A percentile compares a stretch with the other conserved stretches of the same genome.
Conservation (phyloP, 2,797 vertebrate genomes). For the Ptychadena robeensis region DNA sequence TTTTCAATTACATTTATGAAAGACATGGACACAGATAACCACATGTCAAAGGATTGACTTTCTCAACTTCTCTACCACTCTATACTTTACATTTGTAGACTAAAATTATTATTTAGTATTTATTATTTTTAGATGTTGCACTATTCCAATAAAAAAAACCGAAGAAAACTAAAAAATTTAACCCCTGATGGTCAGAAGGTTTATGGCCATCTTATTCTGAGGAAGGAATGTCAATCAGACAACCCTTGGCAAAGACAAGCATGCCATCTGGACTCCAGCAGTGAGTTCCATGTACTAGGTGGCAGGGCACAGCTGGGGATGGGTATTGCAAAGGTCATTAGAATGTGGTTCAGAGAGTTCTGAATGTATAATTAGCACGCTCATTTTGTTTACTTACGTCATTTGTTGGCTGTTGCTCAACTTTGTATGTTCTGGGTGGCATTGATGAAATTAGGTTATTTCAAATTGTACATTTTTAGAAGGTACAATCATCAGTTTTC, state of each 20-base stretch:
- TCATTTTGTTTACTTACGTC: conserved; percentile 27
- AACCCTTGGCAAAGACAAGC: conserved; percentile 43
- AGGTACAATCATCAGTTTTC: too few species aligned
- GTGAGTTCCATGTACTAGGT: conserved; percentile 22
- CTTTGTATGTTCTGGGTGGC: too few species aligned
- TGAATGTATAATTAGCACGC: conserved; percentile 26
- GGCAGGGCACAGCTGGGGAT: conserved; percentile 40
- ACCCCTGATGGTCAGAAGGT: neutral
- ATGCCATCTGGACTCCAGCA: conserved; percentile 50
- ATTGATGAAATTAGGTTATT: too few species aligned
- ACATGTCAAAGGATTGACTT: neutral
- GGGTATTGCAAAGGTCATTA: conserved; percentile 31
- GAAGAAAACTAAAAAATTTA: neutral
- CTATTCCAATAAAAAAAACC: neutral
- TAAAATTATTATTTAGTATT: neutral
- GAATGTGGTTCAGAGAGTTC: neutral
- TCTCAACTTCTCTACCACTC: neutral
- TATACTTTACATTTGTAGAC: neutral
- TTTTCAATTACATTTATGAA: too few species aligned
- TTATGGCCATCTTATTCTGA: neutral
- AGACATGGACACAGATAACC: neutral
- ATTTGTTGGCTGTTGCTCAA: too few species aligned
- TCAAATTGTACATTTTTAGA: too few species aligned
- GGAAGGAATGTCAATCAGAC: conserved; percentile 36
- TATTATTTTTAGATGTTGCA: neutral